phyloP scores from a whole-genome alignment of 1,140 invertebrate genomes.

The Drosophila ercepeae region DNA sequence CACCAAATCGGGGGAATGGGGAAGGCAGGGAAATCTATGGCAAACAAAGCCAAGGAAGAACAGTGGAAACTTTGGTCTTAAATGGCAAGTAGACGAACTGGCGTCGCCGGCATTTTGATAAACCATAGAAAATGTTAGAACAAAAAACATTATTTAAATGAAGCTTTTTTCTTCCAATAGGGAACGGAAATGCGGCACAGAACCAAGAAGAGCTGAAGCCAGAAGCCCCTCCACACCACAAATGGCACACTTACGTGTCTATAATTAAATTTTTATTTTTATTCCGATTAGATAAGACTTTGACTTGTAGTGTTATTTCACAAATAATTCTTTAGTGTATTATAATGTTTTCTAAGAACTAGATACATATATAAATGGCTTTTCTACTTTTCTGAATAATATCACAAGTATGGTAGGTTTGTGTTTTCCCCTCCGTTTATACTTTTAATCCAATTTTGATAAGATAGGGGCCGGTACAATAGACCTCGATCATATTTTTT shows the following conservation, averaged over 20 bases:
- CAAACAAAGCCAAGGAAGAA: slow-evolving; percentile 19
- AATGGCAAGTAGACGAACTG: slow-evolving; percentile 55
- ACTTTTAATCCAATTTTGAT: slow-evolving; percentile 17
- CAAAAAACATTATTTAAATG: slow-evolving; percentile 39
- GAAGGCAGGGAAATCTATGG: background rate
- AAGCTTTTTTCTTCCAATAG: slow-evolving; percentile 69
- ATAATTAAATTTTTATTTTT: slow-evolving; percentile 30
- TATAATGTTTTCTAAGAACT: background rate
- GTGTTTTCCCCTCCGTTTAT: background rate
- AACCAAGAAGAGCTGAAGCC: slow-evolving; percentile 43
- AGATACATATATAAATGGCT: background rate
- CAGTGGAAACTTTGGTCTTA: slow-evolving; percentile 55
- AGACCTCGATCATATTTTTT: slow-evolving; percentile 33
- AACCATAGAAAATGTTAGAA: slow-evolving; percentile 58
- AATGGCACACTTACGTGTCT: slow-evolving; percentile 37
- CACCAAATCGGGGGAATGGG: background rate
- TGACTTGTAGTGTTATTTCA: background rate
- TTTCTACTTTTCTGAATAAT: background rate
- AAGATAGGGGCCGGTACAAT: slow-evolving; percentile 26
- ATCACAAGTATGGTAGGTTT: background rate
- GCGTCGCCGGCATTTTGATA: slow-evolving; percentile 63
- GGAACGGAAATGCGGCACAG: slow-evolving; percentile 76
- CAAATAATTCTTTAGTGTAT: background rate
- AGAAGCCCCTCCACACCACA: slow-evolving; percentile 9
- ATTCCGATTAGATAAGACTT: slow-evolving; percentile 31